A percentile compares a stretch with the other conserved stretches of the same genome.
Conservation (phyloP, 2,113 vertebrate genomes). For the Saguinus imperator region DNA sequence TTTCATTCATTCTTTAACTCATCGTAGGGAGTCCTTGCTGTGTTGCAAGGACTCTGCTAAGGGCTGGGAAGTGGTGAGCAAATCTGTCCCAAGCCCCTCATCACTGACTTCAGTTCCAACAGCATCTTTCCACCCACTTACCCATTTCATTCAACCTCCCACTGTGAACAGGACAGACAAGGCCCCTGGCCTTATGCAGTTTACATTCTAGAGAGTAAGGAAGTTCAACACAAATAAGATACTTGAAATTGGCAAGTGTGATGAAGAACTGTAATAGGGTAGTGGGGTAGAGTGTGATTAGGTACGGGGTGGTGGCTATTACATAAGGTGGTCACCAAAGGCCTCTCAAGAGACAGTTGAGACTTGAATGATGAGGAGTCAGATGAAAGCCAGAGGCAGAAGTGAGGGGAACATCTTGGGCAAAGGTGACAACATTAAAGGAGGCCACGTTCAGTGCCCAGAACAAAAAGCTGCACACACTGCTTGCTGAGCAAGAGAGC, state of each 20-base stretch:
- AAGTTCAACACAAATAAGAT: background rate
- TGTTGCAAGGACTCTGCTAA: background rate
- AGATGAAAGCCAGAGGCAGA: background rate
- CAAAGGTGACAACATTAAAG: background rate
- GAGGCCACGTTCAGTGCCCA: background rate
- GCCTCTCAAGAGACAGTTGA: background rate
- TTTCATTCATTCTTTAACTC: background rate
- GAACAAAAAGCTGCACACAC: background rate
- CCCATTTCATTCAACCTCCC: background rate
- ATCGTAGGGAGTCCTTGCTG: background rate
- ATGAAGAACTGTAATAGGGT: background rate
- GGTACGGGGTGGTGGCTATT: background rate
- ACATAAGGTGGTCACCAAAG: background rate
- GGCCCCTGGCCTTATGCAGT: background rate
- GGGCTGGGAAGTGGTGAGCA: background rate
- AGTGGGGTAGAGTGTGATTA: fast-evolving
- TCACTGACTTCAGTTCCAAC: too few species aligned
- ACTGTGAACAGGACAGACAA: background rate
- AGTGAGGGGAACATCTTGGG: too few species aligned
- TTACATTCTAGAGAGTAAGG: background rate
- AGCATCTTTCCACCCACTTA: too few species aligned
- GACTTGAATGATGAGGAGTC: background rate
- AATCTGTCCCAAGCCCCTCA: background rate
- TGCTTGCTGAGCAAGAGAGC: background rate
- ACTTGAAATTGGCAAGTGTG: background rate